Percentiles rank a stretch among this genome's conserved stretches.
Evolutionary conservation across 2,888 invertebrate genomes (phyloP).

Genomic region (Romanomermis culicivorax): DNA sequence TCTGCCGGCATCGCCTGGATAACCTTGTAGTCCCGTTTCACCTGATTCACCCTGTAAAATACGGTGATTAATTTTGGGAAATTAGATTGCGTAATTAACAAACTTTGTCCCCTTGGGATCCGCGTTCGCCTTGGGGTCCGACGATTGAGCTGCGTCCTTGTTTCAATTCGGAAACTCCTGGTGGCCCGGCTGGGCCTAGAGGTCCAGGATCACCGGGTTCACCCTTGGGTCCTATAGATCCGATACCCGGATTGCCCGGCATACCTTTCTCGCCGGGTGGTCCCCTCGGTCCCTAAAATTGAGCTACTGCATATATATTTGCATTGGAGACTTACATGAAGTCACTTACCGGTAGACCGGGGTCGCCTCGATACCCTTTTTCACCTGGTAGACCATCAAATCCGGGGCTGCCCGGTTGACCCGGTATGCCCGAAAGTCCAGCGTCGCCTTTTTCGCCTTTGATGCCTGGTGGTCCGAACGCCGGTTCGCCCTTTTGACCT

Average conservation of each 20-base stretch:
- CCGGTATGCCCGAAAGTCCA: constrained; percentile 44
- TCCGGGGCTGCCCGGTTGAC: constrained; percentile 26
- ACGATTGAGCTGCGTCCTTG: constrained; percentile 10
- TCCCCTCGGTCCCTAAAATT: constrained; percentile 25
- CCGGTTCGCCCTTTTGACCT: constrained; percentile 28
- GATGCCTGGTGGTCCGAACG: constrained; percentile 25
- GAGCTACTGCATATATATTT: too few species aligned
- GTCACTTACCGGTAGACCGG: constrained; percentile 18
- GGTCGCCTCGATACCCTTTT: constrained; percentile 28
- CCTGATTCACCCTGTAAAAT: constrained; percentile 26
- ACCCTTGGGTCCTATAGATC: constrained; percentile 28
- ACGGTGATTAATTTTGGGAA: constrained; percentile 11
- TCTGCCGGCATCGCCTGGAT: constrained; percentile 33
- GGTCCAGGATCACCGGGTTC: constrained; percentile 26
- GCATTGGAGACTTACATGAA: too few species aligned
- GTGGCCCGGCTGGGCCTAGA: constrained; percentile 32
- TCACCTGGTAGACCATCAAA: constrained; percentile 28
- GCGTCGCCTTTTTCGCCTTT: constrained; percentile 37
- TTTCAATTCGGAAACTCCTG: constrained; percentile 14
- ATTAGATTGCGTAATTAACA: background rate
- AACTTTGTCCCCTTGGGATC: constrained; percentile 21
- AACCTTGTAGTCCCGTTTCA: constrained; percentile 19
- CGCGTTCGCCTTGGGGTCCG: constrained; percentile 27
- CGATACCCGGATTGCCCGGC: constrained; percentile 27
- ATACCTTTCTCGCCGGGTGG: constrained; percentile 24